phyloP scores from a whole-genome alignment of 2,113 vertebrate species.

The Muntiacus reevesi region DNA sequence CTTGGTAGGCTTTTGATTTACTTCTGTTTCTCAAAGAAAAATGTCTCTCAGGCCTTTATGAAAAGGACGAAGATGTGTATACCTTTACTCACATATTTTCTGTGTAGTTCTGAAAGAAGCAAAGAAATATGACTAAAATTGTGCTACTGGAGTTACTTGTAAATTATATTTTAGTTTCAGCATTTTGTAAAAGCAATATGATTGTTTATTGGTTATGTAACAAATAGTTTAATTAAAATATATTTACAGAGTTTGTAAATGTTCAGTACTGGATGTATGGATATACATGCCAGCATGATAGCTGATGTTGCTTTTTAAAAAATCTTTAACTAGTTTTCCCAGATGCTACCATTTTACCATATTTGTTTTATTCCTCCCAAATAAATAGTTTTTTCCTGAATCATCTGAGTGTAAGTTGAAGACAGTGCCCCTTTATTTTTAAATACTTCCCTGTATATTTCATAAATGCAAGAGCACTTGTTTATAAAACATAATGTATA shows the following conservation, averaged over 20 bases:
- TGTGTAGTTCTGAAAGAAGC: slow-evolving; percentile 5
- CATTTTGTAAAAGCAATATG: neutral
- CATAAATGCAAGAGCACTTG: neutral
- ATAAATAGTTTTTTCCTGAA: neutral
- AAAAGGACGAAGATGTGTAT: neutral
- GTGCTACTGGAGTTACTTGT: neutral
- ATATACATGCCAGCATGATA: neutral
- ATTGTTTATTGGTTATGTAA: neutral
- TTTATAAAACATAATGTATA: neutral
- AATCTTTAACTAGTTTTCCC: neutral
- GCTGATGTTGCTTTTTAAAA: neutral
- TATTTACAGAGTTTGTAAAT: neutral
- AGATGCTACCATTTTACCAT: neutral
- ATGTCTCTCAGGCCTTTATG: neutral
- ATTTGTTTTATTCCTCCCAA: neutral
- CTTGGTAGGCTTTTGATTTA: slow-evolving; percentile 35
- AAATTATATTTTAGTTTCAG: slow-evolving; percentile 17
- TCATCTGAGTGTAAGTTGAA: neutral
- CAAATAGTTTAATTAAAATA: slow-evolving; percentile 28
- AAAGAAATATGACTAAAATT: slow-evolving; percentile 33
- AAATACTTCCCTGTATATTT: neutral
- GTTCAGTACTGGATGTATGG: neutral
- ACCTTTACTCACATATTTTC: neutral
- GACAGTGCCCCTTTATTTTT: neutral
- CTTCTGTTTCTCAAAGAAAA: slow-evolving; percentile 32